These are phyloP conservation scores for Shargacucullia verbasci DNA, from an alignment of 2,888 invertebrate genomes.

Conservation along the genomic window DNA sequence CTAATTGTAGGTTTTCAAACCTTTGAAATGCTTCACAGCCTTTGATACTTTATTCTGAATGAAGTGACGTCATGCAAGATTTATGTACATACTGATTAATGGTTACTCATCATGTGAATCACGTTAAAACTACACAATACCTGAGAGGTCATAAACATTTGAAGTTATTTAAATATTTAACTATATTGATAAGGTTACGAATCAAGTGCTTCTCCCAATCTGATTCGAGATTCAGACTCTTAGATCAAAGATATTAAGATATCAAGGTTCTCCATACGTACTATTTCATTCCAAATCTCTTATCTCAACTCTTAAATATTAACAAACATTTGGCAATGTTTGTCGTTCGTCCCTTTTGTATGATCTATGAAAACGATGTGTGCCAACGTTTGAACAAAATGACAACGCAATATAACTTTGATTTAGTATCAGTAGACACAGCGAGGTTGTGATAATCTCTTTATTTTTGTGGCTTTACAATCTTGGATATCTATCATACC, in stretches of 20 bases:
- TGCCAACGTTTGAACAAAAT: slow-evolving; percentile 41
- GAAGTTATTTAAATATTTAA: background rate
- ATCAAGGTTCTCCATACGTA: slow-evolving; percentile 5
- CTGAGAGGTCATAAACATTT: slow-evolving; percentile 21
- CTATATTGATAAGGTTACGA: background rate
- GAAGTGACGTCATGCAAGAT: slow-evolving; percentile 60
- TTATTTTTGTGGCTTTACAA: slow-evolving; percentile 22
- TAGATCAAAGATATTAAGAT: slow-evolving; percentile 6
- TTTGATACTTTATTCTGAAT: slow-evolving; percentile 38
- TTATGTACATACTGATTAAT: slow-evolving; percentile 65
- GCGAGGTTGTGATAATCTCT: slow-evolving; percentile 46
- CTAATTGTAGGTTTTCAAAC: slow-evolving; percentile 10
- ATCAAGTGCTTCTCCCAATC: no score
- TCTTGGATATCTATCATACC: slow-evolving; percentile 11
- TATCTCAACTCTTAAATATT: slow-evolving; percentile 33
- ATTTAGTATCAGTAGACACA: slow-evolving; percentile 45
- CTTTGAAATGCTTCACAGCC: slow-evolving; percentile 1
- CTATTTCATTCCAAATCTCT: slow-evolving; percentile 19
- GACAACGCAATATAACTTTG: slow-evolving; percentile 28
- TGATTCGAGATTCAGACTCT: no score
- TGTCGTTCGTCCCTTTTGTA: slow-evolving; percentile 24
- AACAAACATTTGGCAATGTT: slow-evolving; percentile 49
- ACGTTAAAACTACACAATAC: slow-evolving; percentile 34
- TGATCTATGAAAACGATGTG: slow-evolving; percentile 22
- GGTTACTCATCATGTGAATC: slow-evolving; percentile 65